A percentile compares a stretch with the other conserved stretches of the same genome.
Evolutionary conservation across 2,797 vertebrate genomes (phyloP).

Genomic region (Molossus alvarezi): DNA sequence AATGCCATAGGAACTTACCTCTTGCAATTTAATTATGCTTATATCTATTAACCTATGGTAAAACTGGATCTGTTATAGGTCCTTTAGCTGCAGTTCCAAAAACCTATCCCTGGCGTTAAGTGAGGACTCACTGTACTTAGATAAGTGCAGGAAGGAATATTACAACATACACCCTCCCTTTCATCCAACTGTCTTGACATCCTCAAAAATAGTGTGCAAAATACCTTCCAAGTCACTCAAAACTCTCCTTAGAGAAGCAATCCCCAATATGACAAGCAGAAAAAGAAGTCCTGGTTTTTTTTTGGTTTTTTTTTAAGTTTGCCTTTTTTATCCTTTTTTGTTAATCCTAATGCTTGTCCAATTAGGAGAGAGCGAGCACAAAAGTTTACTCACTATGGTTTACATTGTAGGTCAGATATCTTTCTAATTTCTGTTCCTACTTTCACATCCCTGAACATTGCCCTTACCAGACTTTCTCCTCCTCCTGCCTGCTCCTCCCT

Average conservation of each 20-base stretch:
- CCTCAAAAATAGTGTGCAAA: conserved; percentile 16
- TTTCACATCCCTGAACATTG: background rate
- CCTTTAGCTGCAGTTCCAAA: background rate
- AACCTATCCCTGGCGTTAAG: background rate
- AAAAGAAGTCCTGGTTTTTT: background rate
- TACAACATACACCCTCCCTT: background rate
- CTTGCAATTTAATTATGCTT: background rate
- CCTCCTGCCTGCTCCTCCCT: background rate
- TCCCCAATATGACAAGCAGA: background rate
- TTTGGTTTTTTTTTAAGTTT: background rate
- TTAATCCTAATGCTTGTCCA: background rate
- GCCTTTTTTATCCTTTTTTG: background rate
- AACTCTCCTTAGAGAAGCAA: background rate
- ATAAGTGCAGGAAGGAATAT: background rate
- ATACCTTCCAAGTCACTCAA: background rate
- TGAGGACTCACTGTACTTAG: background rate
- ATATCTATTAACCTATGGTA: background rate
- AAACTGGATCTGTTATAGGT: background rate
- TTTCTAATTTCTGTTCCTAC: background rate
- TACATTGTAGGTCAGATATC: background rate
- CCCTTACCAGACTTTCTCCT: too few relatives aligned
- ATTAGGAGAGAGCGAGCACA: background rate
- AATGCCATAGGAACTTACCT: background rate
- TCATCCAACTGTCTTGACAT: background rate
- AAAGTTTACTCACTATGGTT: background rate